Base-by-base conservation (phyloP, 2,888 invertebrate genomes). In the Laothoe populi region DNA sequence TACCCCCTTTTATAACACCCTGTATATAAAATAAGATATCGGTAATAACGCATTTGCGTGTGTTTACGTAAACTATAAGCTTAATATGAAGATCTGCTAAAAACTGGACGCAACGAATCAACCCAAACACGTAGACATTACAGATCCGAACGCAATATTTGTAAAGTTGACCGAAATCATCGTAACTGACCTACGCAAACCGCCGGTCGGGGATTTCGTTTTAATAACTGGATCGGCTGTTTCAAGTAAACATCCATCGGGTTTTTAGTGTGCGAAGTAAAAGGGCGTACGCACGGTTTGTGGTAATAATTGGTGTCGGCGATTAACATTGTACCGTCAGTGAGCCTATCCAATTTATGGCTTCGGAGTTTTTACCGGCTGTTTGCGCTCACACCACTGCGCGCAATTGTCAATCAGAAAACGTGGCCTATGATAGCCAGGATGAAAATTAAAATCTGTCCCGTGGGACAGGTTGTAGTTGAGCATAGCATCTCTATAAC, bases 301-400 rank as follows among this genome's bases (percentile, higher is more conserved):
- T 79, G 79, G 76, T 80, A 83, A 81, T 79, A 78, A 73, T 69
- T 70, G 64, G 75, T 72, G 69, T 67, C 70, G 75, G 74, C 84
- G 79, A 83, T 86, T 83, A 83, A 75, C 75, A 71, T 71, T 61
- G 59, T 44, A 8, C 65, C 58, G 67, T 60, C 66, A 61, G 65
- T 2, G 60, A 58, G 63, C 63, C 60, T 61, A 16, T 10, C 40
- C 57, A 58, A 58, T 40, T 80, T 78, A 83, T 82, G 75, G 84
- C 82, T 83, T 82, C 60, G 75, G 71, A 74, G 73, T 79, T 86
- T 84, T 83, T 77, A 78, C 78, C 78, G 75, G 67, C 77, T 72
- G 78, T 78, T 70, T 70, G 67, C 49, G 59, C 69, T 71, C 69
- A 70, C 73, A 67, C 68, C 68, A 64, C 62, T 62, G 65, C 63